phyloP scores from a whole-genome alignment of 2,113 vertebrate genomes.

The Daboia siamensis region DNA sequence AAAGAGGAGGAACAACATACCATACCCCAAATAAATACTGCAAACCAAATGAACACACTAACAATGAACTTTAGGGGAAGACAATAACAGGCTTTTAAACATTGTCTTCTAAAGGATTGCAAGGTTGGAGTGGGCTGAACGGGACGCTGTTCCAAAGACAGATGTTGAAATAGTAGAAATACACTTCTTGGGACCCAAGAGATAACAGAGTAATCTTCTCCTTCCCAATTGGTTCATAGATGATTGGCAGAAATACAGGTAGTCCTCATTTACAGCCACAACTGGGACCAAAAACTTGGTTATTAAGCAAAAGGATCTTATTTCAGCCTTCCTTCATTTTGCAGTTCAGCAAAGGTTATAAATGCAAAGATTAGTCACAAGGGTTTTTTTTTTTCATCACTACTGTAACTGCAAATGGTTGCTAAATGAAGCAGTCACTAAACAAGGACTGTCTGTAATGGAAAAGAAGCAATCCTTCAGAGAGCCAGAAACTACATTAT shows the following conservation, averaged over 20 bases:
- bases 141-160: not conserved
- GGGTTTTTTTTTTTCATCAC: not conserved
- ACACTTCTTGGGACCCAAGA: not conserved
- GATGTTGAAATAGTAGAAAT: not conserved
- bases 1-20: not conserved
- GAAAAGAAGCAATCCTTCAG: not conserved
- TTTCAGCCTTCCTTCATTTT: not conserved
- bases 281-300: not conserved
- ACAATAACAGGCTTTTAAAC: not conserved
- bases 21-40: not conserved
- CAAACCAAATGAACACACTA: not conserved
- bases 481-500: too few relatives aligned
- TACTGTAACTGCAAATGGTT: not conserved
- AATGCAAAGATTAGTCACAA: not conserved
- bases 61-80: not conserved
- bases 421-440: not conserved
- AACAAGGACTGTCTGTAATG: not conserved
- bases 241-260: not conserved
- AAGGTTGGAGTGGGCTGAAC: not conserved
- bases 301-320: not conserved
- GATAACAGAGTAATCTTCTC: not conserved
- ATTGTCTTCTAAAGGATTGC: not conserved
- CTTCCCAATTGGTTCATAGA: not conserved
- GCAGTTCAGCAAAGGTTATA: not conserved
- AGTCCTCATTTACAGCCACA: not conserved